These are phyloP conservation scores for Athalia cordata DNA, from an alignment of 2,888 invertebrate species.

Conservation along the genomic window DNA sequence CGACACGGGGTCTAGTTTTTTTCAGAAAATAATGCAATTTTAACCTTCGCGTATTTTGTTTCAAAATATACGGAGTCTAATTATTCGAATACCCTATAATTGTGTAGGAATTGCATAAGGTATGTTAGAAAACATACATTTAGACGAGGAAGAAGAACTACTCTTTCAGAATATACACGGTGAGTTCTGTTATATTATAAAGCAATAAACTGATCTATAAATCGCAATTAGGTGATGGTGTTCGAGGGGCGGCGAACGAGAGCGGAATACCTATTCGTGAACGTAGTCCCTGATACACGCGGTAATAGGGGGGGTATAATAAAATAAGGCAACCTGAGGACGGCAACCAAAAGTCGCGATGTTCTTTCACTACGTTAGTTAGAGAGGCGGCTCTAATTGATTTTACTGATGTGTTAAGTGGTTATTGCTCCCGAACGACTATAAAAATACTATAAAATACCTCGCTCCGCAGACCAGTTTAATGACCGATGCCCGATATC, in stretches of 20 bases:
- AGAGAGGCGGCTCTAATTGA: conserved; percentile 64
- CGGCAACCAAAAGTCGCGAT: conserved; percentile 50
- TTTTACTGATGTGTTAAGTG: conserved; percentile 68
- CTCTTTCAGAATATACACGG: conserved; percentile 8
- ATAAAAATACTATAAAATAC: conserved; percentile 55
- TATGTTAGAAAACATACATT: conserved; percentile 1
- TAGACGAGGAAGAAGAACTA: conserved; percentile 22
- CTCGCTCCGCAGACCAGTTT: conserved; percentile 26
- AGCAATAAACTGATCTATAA: conserved; percentile 51
- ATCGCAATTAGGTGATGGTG: conserved; percentile 48
- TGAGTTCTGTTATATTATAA: conserved; percentile 24
- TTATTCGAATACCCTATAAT: conserved; percentile 9
- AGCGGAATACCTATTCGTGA: not conserved
- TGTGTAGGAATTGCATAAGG: not conserved
- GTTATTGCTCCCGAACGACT: conserved; percentile 60
- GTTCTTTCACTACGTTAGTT: conserved; percentile 55
- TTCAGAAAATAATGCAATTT: conserved; percentile 5
- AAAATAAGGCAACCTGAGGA: conserved; percentile 48
- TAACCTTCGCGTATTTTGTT: conserved; percentile 15
- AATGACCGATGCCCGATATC: conserved; percentile 43
- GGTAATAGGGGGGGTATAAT: conserved; percentile 48
- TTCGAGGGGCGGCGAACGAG: conserved; percentile 33
- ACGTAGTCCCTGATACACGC: not conserved
- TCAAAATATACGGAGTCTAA: not conserved
- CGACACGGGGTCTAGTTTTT: conserved; percentile 10